Evolutionary conservation across 2,888 invertebrate species (phyloP).

Genomic region (Cheilosia grossa): DNA sequence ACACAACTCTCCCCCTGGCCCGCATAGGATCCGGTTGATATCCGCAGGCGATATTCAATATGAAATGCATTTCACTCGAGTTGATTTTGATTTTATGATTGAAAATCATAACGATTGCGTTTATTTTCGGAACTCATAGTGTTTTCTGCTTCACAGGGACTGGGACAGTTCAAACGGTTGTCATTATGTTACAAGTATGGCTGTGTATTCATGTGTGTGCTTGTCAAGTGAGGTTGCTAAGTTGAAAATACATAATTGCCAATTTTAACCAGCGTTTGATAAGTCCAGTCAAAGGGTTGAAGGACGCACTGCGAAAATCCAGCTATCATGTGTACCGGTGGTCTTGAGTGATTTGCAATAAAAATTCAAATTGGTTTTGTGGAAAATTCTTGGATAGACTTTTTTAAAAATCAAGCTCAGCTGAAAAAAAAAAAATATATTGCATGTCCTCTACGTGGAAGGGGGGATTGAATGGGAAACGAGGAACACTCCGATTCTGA

Average conservation of each 20-base stretch:
- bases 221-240: constrained; percentile 52
- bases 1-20: not conserved
- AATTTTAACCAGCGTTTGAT: constrained; percentile 60
- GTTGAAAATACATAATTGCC: constrained; percentile 71
- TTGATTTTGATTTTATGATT: constrained; percentile 66
- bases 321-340: too few species aligned
- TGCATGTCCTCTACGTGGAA: too few species aligned
- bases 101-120: constrained; percentile 69
- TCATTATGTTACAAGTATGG: constrained; percentile 22
- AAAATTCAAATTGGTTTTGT: too few species aligned
- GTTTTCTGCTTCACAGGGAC: constrained; percentile 52
- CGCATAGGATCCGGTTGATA: not conserved
- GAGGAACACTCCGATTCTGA: too few species aligned
- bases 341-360: too few species aligned
- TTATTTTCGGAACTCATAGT: constrained; percentile 58
- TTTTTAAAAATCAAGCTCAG: too few species aligned
- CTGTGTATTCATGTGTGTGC: not conserved
- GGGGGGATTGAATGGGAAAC: too few species aligned
- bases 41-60: constrained; percentile 7
- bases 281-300: constrained; percentile 14
- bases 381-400: too few species aligned
- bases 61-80: constrained; percentile 53
- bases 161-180: constrained; percentile 39
- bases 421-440: too few species aligned
- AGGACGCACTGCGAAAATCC: not conserved